Evolutionary conservation across 2,888 invertebrate species (phyloP).

Genomic region (Sipha maydis): DNA sequence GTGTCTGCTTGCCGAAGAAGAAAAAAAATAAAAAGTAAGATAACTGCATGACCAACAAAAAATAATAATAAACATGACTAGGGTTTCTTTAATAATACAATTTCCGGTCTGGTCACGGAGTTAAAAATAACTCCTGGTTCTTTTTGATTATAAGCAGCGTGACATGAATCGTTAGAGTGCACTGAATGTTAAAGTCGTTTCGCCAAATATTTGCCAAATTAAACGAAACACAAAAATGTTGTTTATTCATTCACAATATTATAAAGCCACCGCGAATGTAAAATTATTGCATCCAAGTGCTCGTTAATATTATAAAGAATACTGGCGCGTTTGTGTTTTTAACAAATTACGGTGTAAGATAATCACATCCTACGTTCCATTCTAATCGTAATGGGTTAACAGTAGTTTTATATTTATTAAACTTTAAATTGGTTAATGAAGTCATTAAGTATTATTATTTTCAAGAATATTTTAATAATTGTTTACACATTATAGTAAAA

Average conservation of each 20-base stretch:
- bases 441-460: neutral
- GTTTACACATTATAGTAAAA: neutral
- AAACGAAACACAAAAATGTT: neutral
- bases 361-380: slow-evolving; percentile 1
- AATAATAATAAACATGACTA: slow-evolving; percentile 36
- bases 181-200: slow-evolving; percentile 8
- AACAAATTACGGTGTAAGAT: slow-evolving; percentile 19
- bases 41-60: slow-evolving; percentile 3
- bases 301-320: slow-evolving; percentile 28
- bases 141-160: slow-evolving; percentile 21
- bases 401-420: slow-evolving; percentile 30
- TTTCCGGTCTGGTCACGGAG: slow-evolving; percentile 36
- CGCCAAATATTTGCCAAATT: slow-evolving; percentile 19
- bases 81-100: neutral
- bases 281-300: neutral
- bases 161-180: neutral
- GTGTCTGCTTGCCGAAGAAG: neutral
- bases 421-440: slow-evolving; percentile 11
- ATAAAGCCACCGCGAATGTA: neutral
- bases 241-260: slow-evolving; percentile 14
- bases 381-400: neutral
- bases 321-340: slow-evolving; percentile 9
- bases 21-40: neutral
- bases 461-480: neutral
- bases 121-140: neutral